Evolutionary conservation across 2,797 vertebrate genomes (phyloP).

Genomic region (Clarias fuscus): DNA sequence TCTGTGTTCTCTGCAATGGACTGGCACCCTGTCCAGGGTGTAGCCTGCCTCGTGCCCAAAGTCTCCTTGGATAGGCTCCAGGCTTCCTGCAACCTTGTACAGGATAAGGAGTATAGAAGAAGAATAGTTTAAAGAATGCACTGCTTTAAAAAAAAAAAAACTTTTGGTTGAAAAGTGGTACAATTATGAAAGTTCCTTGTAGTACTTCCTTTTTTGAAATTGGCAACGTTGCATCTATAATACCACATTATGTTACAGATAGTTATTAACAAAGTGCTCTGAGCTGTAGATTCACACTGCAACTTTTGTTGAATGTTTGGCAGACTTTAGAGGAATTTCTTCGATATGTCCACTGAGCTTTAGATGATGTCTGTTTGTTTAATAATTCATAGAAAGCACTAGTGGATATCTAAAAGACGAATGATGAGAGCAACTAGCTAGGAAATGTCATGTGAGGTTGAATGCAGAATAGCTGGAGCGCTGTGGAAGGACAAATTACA

Average conservation of each 20-base stretch:
- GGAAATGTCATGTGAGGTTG: conserved; percentile 35
- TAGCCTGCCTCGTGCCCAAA: too few species aligned
- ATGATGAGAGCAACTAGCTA: conserved; percentile 33
- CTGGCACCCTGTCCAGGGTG: too few species aligned
- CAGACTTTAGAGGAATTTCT: conserved; percentile 38
- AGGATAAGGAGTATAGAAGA: too few species aligned
- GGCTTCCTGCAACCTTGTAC: too few species aligned
- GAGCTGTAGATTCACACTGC: background rate
- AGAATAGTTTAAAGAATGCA: background rate
- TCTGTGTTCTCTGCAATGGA: too few species aligned
- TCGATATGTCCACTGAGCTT: conserved; percentile 36
- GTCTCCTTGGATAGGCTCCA: too few species aligned
- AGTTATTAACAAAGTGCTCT: background rate
- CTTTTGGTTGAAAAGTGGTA: background rate
- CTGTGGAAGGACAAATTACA: conserved; percentile 14
- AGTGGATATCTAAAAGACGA: conserved; percentile 35
- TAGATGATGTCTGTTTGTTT: conserved; percentile 36
- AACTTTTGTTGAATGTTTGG: conserved; percentile 31
- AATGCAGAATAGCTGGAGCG: conserved; percentile 12
- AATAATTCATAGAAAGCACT: conserved; percentile 47
- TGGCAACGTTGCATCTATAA: background rate
- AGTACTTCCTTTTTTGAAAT: background rate
- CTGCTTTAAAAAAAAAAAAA: background rate
- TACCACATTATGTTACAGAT: background rate
- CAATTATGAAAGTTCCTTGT: background rate